Evolutionary conservation across 2,113 vertebrate genomes (phyloP).

Genomic region (Muntiacus muntjak): DNA sequence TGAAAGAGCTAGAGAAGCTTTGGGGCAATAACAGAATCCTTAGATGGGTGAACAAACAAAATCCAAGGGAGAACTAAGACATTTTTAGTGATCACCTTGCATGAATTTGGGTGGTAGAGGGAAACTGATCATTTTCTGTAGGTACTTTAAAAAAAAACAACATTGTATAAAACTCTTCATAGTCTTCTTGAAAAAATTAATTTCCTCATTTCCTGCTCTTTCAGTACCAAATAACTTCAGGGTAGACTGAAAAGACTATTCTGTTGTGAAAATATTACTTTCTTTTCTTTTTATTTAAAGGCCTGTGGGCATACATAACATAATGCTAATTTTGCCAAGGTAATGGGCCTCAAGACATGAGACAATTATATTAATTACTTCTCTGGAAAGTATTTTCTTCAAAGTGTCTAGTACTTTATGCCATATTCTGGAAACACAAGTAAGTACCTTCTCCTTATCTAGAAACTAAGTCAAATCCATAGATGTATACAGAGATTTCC

Average conservation of each 20-base stretch:
- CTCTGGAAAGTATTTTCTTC: conserved; percentile 72
- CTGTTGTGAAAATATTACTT: background rate
- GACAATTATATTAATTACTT: conserved; percentile 34
- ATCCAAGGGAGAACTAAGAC: background rate
- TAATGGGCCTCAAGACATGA: background rate
- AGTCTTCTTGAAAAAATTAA: background rate
- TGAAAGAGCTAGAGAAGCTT: background rate
- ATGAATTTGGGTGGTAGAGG: fast-evolving
- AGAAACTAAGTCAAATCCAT: conserved; percentile 44
- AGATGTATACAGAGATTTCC: conserved; percentile 67
- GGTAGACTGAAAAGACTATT: background rate
- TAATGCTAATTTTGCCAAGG: background rate
- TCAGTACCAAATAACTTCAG: background rate
- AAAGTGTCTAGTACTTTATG: conserved; percentile 52
- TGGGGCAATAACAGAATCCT: background rate
- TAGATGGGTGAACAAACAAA: background rate
- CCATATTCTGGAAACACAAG: background rate
- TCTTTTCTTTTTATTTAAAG: background rate
- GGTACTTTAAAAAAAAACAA: background rate
- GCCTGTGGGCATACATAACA: background rate
- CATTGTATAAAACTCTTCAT: background rate
- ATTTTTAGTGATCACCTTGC: background rate
- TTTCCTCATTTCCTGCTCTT: background rate
- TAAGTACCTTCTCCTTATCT: conserved; percentile 65
- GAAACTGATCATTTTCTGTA: background rate